Base-by-base conservation (phyloP, 2,888 invertebrate genomes). In the Amaurobius ferox region DNA sequence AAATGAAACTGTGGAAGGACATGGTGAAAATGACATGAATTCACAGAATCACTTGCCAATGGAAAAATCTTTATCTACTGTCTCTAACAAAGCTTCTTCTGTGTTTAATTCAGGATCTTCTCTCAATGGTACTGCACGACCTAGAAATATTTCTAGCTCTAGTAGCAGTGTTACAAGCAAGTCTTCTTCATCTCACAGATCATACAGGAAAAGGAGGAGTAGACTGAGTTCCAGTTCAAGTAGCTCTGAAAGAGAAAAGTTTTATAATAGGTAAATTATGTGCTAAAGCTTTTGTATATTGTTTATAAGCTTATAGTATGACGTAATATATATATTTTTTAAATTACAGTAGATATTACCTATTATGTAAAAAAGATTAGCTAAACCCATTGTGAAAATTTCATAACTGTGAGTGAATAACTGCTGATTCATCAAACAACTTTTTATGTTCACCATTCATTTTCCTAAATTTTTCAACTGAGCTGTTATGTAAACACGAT, bases 1-100 rank as follows among this genome's bases (percentile, higher is more conserved):
- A 23, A 23, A 23, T 23, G n/a, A 44, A 6, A 44, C 16, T 44
- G 19, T 23, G 19, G 2, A 19, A 23, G 23, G 11, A 23, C 23
- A 23, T 55, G 55, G 55, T 6, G 55, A 55, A 55, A 55, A 55
- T 23, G 55, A 55, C 23, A 55, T 55, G 55, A 55, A 55, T 23
- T 55, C 23, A 3, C 23, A 19, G 23, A 55, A 55, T 55, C 55
- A 55, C 23, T 23, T 55, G 23, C 11, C 55, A n/a, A 16, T 11
- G 6, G 23, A 55, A 23, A 55, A 55, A 55, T 1, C 55, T 6
- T 3, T 11, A 6, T 55, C 55, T 16, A 16, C 55, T n/a, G n/a
- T n/a, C 2, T 23, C 55, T 1, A 16, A 3, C 23, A 3, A 55
- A 11, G 5, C 23, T 23, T 19, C 3, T 5, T 55, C 55, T 23